phyloP scores from a whole-genome alignment of 2,888 invertebrate species.

The Morpho achilles region DNA sequence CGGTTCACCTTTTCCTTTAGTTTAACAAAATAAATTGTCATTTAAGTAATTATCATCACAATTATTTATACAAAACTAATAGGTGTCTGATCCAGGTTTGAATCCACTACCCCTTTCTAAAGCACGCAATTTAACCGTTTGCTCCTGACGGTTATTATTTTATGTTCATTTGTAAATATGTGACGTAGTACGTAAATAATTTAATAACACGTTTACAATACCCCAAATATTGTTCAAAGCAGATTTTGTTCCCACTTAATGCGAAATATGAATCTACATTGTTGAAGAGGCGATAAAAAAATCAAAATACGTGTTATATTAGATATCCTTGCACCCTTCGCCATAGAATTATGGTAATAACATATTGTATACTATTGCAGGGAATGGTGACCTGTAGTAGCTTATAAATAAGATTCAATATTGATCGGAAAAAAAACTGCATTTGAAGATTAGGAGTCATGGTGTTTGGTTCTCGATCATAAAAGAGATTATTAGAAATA shows the following conservation, averaged over 20 bases:
- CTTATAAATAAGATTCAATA: slow-evolving; percentile 26
- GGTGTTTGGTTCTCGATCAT: slow-evolving; percentile 48
- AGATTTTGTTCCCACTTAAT: slow-evolving; percentile 31
- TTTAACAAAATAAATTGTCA: too few species aligned
- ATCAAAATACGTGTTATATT: slow-evolving; percentile 65
- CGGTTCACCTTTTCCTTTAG: too few species aligned
- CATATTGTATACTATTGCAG: slow-evolving; percentile 23
- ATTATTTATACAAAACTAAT: too few species aligned
- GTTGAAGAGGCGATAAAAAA: slow-evolving; percentile 51
- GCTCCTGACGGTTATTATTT: too few species aligned
- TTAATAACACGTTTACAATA: slow-evolving; percentile 6
- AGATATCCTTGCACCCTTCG: slow-evolving; percentile 64
- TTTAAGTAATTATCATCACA: too few species aligned
- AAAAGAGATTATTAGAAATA: slow-evolving; percentile 59
- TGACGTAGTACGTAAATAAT: slow-evolving; percentile 1
- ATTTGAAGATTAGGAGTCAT: slow-evolving; percentile 34
- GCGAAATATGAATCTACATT: slow-evolving; percentile 50
- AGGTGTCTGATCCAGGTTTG: too few species aligned
- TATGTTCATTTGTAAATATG: neutral
- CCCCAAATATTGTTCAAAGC: slow-evolving; percentile 3
- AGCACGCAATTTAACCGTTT: too few species aligned
- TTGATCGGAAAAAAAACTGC: slow-evolving; percentile 16
- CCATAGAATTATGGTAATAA: slow-evolving; percentile 72
- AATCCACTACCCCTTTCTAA: too few species aligned
- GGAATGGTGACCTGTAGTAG: slow-evolving; percentile 23